phyloP scores from a whole-genome alignment of 2,888 invertebrate genomes.

The Orchestes rusci region DNA sequence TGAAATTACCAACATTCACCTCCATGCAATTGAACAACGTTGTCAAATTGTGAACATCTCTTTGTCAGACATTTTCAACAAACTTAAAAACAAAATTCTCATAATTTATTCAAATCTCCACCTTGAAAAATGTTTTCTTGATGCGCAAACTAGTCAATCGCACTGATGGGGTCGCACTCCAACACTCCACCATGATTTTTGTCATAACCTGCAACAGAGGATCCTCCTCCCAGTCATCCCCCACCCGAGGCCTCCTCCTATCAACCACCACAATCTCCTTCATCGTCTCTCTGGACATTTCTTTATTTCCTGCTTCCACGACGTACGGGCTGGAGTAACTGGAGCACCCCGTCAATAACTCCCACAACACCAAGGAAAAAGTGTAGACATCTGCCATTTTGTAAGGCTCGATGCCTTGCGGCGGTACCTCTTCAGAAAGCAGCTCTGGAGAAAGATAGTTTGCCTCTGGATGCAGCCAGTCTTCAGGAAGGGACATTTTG shows the following conservation, averaged over 20 bases:
- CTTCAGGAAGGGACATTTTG: slow-evolving; percentile 15
- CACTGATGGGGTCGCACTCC: slow-evolving; percentile 25
- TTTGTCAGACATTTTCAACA: no score
- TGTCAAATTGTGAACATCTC: no score
- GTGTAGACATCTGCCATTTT: slow-evolving; percentile 27
- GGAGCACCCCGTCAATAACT: slow-evolving; percentile 19
- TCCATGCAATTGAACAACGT: no score
- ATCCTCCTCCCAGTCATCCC: slow-evolving; percentile 19
- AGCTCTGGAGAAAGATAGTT: slow-evolving; percentile 28
- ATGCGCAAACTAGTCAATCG: slow-evolving; percentile 26
- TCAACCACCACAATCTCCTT: slow-evolving; percentile 18
- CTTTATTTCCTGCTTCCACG: slow-evolving; percentile 8
- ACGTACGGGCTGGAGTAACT: slow-evolving; percentile 23
- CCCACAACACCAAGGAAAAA: slow-evolving; percentile 27
- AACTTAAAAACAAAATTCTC: no score
- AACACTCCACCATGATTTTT: slow-evolving; percentile 25
- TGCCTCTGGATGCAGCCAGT: slow-evolving; percentile 12
- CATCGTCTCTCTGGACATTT: slow-evolving; percentile 17
- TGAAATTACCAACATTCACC: no score
- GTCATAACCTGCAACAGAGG: slow-evolving; percentile 13
- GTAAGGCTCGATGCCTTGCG: slow-evolving; percentile 20
- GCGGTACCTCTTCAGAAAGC: slow-evolving; percentile 19
- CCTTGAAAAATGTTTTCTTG: slow-evolving; percentile 23
- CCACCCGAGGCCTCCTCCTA: slow-evolving; percentile 22
- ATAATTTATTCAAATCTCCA: no score